Percentiles rank a stretch among this genome's conserved stretches.
phyloP scores from a whole-genome alignment of 1,140 invertebrate genomes.

The Drosophila eugracilis region DNA sequence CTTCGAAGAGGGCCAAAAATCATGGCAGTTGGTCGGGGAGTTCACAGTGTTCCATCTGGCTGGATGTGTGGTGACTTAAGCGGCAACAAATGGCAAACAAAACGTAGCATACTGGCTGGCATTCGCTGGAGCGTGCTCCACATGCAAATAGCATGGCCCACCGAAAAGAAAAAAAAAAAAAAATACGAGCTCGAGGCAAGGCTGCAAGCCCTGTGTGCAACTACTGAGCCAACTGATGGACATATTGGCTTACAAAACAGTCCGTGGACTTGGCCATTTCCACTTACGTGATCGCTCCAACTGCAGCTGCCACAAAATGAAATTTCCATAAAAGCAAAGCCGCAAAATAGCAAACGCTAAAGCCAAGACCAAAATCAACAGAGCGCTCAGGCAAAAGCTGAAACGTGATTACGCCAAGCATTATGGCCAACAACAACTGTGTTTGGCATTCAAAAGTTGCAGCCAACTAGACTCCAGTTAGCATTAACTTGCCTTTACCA shows the following conservation, averaged over 20 bases:
- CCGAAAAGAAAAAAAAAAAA: no score
- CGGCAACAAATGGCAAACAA: slow-evolving; percentile 77
- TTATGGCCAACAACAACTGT: slow-evolving; percentile 36
- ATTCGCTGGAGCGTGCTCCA: slow-evolving; percentile 61
- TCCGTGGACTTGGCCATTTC: slow-evolving; percentile 58
- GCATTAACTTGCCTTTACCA: slow-evolving; percentile 14
- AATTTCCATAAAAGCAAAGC: slow-evolving; percentile 51
- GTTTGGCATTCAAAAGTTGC: slow-evolving; percentile 35
- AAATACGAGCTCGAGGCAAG: slow-evolving; percentile 9
- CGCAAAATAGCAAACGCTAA: background rate
- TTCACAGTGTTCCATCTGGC: slow-evolving; percentile 1
- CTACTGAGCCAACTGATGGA: slow-evolving; percentile 20
- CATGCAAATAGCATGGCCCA: slow-evolving; percentile 60
- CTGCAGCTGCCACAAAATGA: slow-evolving; percentile 50
- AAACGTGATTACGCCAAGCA: slow-evolving; percentile 52
- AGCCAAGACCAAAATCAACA: slow-evolving; percentile 31
- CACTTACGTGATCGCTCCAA: slow-evolving; percentile 67
- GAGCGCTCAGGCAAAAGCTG: slow-evolving; percentile 42
- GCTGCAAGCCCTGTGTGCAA: no score
- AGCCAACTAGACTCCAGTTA: slow-evolving; percentile 23
- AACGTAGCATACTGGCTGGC: slow-evolving; percentile 63
- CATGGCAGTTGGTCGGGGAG: slow-evolving; percentile 16
- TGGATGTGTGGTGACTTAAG: slow-evolving; percentile 48
- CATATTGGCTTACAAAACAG: slow-evolving; percentile 63
- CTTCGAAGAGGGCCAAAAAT: slow-evolving; percentile 12